Evolutionary conservation across 2,888 invertebrate species (phyloP).

Genomic region (Dichetophora obliterata): DNA sequence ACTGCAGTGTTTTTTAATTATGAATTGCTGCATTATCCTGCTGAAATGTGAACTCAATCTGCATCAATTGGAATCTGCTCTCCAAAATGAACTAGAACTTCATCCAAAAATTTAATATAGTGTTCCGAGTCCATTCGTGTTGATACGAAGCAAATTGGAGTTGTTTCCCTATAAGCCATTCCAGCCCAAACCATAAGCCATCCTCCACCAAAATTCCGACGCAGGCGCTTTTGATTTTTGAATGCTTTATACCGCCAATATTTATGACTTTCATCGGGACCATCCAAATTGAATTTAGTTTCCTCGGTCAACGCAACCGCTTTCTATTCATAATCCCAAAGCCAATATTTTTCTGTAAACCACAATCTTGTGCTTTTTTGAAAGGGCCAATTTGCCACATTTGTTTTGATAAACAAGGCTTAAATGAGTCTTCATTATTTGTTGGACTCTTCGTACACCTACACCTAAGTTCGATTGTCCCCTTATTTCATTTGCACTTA

Average conservation of each 20-base stretch:
- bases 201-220: constrained; percentile 17
- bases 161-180: not conserved
- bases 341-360: not conserved
- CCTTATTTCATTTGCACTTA: too few relatives aligned
- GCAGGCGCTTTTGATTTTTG: not conserved
- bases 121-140: not conserved
- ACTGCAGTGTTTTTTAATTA: not conserved
- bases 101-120: not conserved
- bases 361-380: not conserved
- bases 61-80: not conserved
- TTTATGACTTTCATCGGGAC: not conserved
- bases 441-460: too few relatives aligned
- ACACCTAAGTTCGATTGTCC: too few relatives aligned
- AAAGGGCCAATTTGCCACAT: too few relatives aligned
- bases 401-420: too few relatives aligned
- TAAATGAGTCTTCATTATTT: too few relatives aligned
- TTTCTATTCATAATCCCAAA: not conserved
- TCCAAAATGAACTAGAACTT: not conserved
- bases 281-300: not conserved
- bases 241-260: constrained; percentile 3
- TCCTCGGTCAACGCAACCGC: not conserved
- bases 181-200: constrained; percentile 7
- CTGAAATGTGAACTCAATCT: not conserved
- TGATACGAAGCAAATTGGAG: not conserved
- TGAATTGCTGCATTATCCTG: constrained; percentile 17